Evolutionary conservation across 2,888 invertebrate species (phyloP).

Genomic region (Steinernema carpocapsae): DNA sequence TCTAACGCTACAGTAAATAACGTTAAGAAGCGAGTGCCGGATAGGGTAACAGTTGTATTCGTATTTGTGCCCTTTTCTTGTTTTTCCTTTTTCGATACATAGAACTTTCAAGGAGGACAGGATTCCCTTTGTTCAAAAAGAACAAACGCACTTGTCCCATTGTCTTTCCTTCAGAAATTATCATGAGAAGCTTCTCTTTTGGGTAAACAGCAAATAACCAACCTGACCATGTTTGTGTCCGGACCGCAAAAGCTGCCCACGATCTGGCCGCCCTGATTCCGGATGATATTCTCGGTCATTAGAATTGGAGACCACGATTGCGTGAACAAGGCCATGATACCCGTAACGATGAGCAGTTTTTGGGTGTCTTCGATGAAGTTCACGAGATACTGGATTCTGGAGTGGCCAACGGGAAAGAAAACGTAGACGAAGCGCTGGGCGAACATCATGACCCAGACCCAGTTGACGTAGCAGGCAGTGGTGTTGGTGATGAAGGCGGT

Average conservation of each 20-base stretch:
- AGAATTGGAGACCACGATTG: slow-evolving; percentile 55
- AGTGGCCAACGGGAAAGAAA: slow-evolving; percentile 57
- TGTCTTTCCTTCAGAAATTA: no score
- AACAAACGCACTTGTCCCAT: no score
- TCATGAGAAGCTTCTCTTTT: no score
- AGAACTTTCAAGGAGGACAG: no score
- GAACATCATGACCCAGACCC: slow-evolving; percentile 61
- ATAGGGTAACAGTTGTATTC: no score
- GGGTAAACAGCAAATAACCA: background rate
- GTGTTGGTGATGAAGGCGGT: slow-evolving; percentile 58
- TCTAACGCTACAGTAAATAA: no score
- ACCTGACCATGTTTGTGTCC: slow-evolving; percentile 39
- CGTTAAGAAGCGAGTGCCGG: no score
- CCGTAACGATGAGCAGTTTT: slow-evolving; percentile 51
- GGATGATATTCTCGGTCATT: slow-evolving; percentile 41
- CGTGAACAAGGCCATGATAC: slow-evolving; percentile 52
- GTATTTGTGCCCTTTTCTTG: no score
- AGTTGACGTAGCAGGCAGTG: slow-evolving; percentile 59
- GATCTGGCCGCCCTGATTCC: slow-evolving; percentile 34
- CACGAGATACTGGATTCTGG: slow-evolving; percentile 46
- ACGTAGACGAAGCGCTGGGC: slow-evolving; percentile 58
- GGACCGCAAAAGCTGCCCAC: slow-evolving; percentile 38
- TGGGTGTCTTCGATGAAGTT: slow-evolving; percentile 50
- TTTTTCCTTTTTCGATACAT: no score
- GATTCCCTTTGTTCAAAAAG: no score